Base-by-base conservation (phyloP, 2,113 vertebrate species). In the Labrus mixtus region DNA sequence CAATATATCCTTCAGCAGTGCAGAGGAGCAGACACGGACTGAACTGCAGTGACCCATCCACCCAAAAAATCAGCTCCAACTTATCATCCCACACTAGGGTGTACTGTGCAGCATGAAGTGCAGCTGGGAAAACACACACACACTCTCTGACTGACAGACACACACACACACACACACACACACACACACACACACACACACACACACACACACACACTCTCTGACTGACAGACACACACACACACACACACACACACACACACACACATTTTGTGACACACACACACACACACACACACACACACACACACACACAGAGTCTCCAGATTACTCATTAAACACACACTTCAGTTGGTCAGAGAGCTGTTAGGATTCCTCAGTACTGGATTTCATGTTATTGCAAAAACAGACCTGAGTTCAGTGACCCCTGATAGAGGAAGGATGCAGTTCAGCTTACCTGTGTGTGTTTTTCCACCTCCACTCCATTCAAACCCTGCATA, bases 381-480 rank as follows among this genome's bases (percentile, higher is more conserved):
- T 76, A 76, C 60, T 76, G 68, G 70, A 79, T 87, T 85, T 84
- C 85, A 86, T 82, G 84, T 87, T 84, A 76, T 88, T 90, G 64
- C 75, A 88, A 91, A 25, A 86, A 83, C 79, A 82, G 81, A 81
- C 54, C 55, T 3, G 66, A 61, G 80, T 79, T 79, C 79, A 81
- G 73, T 75, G 82, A 87, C 77, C 68, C 55, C 64, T 37, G 61
- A 59, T 37, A 61, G 20, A 69, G 25, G 57, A 68, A 61, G 68
- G 83, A 86, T 79, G 77, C 65, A 56, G 75, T 48, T 60, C 66
- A 78, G 69, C 51, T 1, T 3, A 63, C 39, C 58, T 59, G 76
- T 48, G 57, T 60, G 85, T 90, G 67, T 89, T 91, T 90, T 91
- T 90, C 82, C 87, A 87, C 68, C 57, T 55, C 56, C 29, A n/a